Percentiles rank a stretch among this genome's conserved stretches.
These are phyloP conservation scores for Vombatus ursinus DNA, from an alignment of 2,113 vertebrate species.

Conservation along the genomic window DNA sequence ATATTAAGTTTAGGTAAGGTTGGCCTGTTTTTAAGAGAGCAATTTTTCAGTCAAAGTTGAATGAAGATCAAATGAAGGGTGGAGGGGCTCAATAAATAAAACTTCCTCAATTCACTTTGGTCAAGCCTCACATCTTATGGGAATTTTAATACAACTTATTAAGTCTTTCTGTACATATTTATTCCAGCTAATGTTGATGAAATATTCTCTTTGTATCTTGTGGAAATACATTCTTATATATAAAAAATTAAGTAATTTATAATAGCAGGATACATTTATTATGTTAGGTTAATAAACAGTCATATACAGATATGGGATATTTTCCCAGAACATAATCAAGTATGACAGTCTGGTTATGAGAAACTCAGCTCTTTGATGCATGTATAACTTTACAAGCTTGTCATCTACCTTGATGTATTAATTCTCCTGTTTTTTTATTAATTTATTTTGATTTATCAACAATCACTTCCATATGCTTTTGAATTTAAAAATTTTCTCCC, in stretches of 20 bases:
- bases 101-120: constrained; percentile 10
- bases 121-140: constrained; percentile 62
- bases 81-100: constrained; percentile 35
- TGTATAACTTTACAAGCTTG: constrained; percentile 81
- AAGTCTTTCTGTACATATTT: constrained; percentile 63
- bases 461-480: no score
- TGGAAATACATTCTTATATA: constrained; percentile 69
- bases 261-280: constrained; percentile 74
- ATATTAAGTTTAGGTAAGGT: neutral
- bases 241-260: constrained; percentile 70
- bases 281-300: constrained; percentile 78
- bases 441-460: no score
- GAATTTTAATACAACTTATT: constrained; percentile 63
- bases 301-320: constrained; percentile 75
- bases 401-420: constrained; percentile 79
- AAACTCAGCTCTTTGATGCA: constrained; percentile 70
- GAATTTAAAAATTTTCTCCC: no score
- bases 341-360: constrained; percentile 81
- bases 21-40: constrained; percentile 39
- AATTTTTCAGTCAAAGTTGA: constrained; percentile 39
- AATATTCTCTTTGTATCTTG: constrained; percentile 74
- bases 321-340: constrained; percentile 76
- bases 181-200: constrained; percentile 71
- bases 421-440: constrained; percentile 79
- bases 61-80: constrained; percentile 4